Evolutionary conservation across 2,797 vertebrate species (phyloP), one percentile per base, ranked within the genome.

Genomic region (Hafferia zeledoni): DNA sequence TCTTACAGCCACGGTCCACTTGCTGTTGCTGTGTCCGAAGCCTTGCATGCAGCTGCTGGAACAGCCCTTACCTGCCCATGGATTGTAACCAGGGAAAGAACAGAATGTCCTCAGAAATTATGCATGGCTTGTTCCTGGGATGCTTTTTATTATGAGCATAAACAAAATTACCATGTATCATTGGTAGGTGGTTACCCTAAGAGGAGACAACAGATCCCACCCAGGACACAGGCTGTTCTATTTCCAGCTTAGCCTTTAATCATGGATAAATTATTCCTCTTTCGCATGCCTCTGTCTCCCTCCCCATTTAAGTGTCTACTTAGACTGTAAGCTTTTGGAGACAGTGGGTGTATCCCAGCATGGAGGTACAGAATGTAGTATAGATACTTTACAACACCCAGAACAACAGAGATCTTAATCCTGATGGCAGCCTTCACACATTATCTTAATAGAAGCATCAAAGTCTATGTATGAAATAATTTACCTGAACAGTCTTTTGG

Each of bases 1-100:
- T 82, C 86, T 70, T n/a, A 63, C 22, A 92, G 56, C 56, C 47
- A 52, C 0, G 0, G 33, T 63, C 75, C 0, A 4, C 57, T 53
- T 85, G 77, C 33, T 88, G 37, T 84, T 94, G 83, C 81, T 79
- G 12, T 0, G 4, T 63, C 27, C 2, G 0, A 84, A 89, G 77
- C 19, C 64, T 77, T 84, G 52, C 60, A 13, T 7, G n/a, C 47
- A 76, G 70, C 74, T 91, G 65, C 77, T 56, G 59, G 18, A 89
- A 90, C 52, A 93, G 44, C 75, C 67, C 44, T 78, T 82, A 82
- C 70, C 52, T 14, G 0, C 83, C 55, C 19, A 1, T 70, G 67
- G n/a, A 56, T 60, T 90, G 77, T 70, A 87, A 93, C 30, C 68
- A 89, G 35, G 67, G 74, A 49, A 89, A 92, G 92, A 94, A 93